These are phyloP conservation scores for Macaca mulatta DNA, from an alignment of 2,113 vertebrate genomes.

Conservation along the genomic window DNA sequence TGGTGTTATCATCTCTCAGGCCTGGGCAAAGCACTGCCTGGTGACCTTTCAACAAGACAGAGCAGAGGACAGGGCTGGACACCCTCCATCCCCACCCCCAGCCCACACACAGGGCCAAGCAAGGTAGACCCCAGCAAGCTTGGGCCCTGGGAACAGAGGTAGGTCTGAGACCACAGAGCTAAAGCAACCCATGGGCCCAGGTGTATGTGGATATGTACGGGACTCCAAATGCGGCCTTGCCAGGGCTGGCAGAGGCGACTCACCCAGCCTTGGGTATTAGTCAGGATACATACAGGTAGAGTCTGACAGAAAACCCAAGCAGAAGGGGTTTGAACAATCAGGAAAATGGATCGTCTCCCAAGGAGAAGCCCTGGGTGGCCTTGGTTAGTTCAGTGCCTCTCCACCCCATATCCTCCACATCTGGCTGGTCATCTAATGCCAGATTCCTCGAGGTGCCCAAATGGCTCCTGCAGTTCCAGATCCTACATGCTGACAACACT, in stretches of 20 bases:
- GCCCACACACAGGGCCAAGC: fast-evolving
- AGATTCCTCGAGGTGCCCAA: neutral
- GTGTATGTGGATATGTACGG: neutral
- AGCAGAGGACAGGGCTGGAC: neutral
- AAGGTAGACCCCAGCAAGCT: neutral
- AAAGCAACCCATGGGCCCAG: neutral
- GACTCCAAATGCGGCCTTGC: neutral
- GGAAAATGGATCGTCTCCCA: neutral
- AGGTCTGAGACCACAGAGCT: neutral
- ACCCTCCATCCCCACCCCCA: no score
- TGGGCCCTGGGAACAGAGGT: neutral
- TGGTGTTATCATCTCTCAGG: neutral
- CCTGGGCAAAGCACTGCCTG: neutral
- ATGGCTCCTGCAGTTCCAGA: neutral
- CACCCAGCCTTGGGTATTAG: neutral
- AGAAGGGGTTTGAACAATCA: neutral
- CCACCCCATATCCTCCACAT: fast-evolving
- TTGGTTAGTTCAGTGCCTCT: neutral
- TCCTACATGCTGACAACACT: neutral
- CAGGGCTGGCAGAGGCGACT: no score
- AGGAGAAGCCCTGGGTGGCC: neutral
- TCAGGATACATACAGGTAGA: neutral
- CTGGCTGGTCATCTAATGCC: neutral
- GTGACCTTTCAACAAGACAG: neutral
- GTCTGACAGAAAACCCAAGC: neutral